Conservation (phyloP, 2,888 invertebrate species). For the Acleris sparsana region DNA sequence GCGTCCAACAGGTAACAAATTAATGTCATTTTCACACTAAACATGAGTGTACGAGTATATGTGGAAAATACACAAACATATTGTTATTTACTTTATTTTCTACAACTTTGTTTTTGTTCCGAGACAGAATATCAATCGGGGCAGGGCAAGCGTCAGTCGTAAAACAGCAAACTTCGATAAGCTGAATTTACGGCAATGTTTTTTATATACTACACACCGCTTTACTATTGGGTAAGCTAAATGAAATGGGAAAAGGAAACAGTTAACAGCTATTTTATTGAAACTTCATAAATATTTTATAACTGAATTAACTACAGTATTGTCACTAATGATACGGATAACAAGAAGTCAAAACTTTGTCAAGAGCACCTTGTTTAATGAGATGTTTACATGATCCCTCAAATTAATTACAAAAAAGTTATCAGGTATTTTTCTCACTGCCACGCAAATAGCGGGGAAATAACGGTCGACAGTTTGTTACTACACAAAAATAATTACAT, state of each 20-base stretch:
- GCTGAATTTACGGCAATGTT: slow-evolving; percentile 37
- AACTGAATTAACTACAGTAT: not conserved
- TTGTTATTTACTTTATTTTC: slow-evolving; percentile 28
- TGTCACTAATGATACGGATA: not conserved
- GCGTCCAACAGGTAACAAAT: slow-evolving; percentile 86
- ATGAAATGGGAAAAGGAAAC: slow-evolving; percentile 45
- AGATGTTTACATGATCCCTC: slow-evolving; percentile 15
- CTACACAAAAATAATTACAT: slow-evolving; percentile 59
- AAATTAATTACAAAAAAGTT: slow-evolving; percentile 24
- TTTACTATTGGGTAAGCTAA: slow-evolving; percentile 48
- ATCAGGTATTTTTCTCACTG: slow-evolving; percentile 22
- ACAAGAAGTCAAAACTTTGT: not conserved
- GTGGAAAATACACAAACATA: no score
- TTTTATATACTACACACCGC: slow-evolving; percentile 44
- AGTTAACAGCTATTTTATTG: slow-evolving; percentile 39
- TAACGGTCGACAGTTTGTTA: slow-evolving; percentile 32
- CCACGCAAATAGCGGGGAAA: slow-evolving; percentile 20
- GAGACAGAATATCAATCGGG: slow-evolving; percentile 26
- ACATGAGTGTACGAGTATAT: no score
- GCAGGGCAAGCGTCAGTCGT: slow-evolving; percentile 42
- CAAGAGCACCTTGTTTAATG: slow-evolving; percentile 13
- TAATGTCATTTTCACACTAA: slow-evolving; percentile 38
- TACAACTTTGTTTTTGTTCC: slow-evolving; percentile 35
- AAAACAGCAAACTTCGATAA: slow-evolving; percentile 56
- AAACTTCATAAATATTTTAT: slow-evolving; percentile 29